phyloP scores from a whole-genome alignment of 2,797 vertebrate species.

The Menidia menidia region DNA sequence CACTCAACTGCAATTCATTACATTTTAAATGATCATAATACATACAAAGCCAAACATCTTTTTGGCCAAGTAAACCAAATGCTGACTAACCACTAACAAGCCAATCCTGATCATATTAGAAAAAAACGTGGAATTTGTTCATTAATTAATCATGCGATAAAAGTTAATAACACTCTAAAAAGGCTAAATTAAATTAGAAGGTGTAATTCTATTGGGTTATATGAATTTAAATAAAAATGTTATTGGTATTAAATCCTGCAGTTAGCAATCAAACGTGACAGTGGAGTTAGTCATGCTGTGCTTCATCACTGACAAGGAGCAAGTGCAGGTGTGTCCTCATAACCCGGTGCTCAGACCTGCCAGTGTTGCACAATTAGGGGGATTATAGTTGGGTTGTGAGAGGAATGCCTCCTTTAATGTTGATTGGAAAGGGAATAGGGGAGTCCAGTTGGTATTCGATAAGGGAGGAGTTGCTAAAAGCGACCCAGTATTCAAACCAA shows the following conservation, averaged over 20 bases:
- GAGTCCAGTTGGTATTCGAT: constrained; percentile 14
- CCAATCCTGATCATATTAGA: no score
- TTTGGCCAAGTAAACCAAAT: no score
- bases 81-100: no score
- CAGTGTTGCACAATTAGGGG: constrained; percentile 34
- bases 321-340: constrained; percentile 53
- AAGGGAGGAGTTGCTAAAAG: not conserved
- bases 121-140: no score
- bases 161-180: no score
- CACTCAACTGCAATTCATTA: no score
- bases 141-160: no score
- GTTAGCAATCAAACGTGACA: constrained; percentile 39
- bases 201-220: no score
- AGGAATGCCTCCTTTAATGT: constrained; percentile 34
- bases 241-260: constrained; percentile 21
- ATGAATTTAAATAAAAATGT: constrained; percentile 35
- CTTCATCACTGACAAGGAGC: constrained; percentile 9
- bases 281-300: constrained; percentile 20
- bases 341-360: constrained; percentile 51
- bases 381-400: constrained; percentile 3
- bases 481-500: not conserved
- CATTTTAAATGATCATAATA: no score
- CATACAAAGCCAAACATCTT: no score
- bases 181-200: no score
- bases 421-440: constrained; percentile 29